phyloP scores from a whole-genome alignment of 2,888 invertebrate species.

The Escarpia spicata region DNA sequence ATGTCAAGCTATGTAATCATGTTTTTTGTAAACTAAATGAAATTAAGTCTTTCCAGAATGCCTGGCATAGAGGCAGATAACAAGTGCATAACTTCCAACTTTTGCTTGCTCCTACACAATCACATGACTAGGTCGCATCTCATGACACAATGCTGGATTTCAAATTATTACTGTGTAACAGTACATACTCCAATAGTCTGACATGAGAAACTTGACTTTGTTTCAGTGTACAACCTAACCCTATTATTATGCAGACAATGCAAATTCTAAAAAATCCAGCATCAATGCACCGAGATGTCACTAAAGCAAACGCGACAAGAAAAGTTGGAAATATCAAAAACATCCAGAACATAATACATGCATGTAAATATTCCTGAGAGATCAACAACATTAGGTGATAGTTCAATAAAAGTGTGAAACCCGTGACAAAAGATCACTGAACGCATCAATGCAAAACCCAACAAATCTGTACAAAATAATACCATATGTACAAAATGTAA shows the following conservation, averaged over 20 bases:
- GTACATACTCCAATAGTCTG: too few species aligned
- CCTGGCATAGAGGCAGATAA: neutral
- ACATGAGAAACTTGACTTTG: neutral
- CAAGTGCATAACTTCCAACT: conserved; percentile 10
- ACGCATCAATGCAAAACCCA: neutral
- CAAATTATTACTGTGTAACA: neutral
- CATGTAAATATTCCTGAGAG: neutral
- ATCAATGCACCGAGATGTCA: neutral
- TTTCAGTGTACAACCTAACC: neutral
- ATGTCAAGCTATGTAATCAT: neutral
- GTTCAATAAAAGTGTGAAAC: neutral
- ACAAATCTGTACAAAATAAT: neutral
- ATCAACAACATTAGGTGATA: neutral
- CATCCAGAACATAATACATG: neutral
- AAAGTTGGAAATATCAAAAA: conserved; percentile 8
- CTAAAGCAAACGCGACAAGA: neutral
- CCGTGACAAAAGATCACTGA: neutral
- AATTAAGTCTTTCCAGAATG: neutral
- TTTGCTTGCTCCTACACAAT: conserved; percentile 14
- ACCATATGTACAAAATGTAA: neutral
- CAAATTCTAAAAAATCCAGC: neutral
- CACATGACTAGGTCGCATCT: neutral
- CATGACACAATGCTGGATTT: neutral
- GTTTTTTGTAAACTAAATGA: too few species aligned
- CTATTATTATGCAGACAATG: neutral